phyloP scores from a whole-genome alignment of 2,797 vertebrate species.

The Nyctibius grandis region DNA sequence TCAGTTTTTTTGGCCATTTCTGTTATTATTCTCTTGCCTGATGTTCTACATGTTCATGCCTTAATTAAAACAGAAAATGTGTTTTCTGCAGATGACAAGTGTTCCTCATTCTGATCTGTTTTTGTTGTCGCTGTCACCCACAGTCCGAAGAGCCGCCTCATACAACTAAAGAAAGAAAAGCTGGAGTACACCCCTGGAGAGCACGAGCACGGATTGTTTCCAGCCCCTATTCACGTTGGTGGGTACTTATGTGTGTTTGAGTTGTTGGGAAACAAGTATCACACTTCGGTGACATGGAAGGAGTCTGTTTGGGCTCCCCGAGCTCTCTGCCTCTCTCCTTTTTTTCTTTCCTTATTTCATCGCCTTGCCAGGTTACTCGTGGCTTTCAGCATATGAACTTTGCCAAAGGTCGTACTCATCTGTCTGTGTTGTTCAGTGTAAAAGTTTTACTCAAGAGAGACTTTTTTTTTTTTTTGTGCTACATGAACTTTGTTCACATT shows the following conservation, averaged over 20 bases:
- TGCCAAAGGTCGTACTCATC: background rate
- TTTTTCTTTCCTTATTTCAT: background rate
- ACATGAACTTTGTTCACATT: background rate
- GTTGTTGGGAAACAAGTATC: background rate
- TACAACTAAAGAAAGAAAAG: slow-evolving; percentile 83
- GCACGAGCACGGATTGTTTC: slow-evolving; percentile 87
- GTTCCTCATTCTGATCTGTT: background rate
- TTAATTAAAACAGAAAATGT: background rate
- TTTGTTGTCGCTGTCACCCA: background rate
- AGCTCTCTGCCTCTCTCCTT: background rate
- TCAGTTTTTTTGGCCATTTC: accelerated
- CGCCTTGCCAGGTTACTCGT: background rate
- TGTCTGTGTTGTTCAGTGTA: background rate
- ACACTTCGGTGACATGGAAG: background rate
- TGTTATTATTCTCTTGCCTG: background rate
- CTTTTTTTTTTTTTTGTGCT: background rate
- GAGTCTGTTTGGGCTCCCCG: background rate
- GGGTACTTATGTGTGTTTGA: slow-evolving; percentile 59
- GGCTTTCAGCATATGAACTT: background rate
- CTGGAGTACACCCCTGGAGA: slow-evolving; percentile 88
- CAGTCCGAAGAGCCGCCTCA: slow-evolving; percentile 84
- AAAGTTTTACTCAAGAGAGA: background rate
- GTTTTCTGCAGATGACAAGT: background rate
- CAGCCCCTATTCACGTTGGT: slow-evolving; percentile 96
- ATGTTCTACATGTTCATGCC: background rate